Percentiles rank a stretch among this genome's conserved stretches.
Conservation (phyloP, 2,888 invertebrate species). For the Drosophila paracracens region DNA sequence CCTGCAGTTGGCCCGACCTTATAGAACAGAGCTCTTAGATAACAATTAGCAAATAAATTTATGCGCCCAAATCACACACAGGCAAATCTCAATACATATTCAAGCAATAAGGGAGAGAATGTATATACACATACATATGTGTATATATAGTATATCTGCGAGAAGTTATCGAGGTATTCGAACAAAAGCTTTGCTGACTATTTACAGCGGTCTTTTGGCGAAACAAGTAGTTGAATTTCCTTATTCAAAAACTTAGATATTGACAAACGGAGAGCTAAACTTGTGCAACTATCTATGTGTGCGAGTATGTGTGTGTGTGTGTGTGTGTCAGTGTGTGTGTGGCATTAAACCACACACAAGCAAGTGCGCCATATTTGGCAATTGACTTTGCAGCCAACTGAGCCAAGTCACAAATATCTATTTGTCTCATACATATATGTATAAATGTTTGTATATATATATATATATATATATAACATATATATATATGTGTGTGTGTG, state of each 20-base stretch:
- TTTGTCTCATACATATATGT: slow-evolving; percentile 44
- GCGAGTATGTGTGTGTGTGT: slow-evolving; percentile 29
- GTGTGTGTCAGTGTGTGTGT: slow-evolving; percentile 50
- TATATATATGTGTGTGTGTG: background rate
- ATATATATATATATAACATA: slow-evolving; percentile 10
- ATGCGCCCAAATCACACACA: slow-evolving; percentile 53
- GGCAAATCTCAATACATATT: slow-evolving; percentile 51
- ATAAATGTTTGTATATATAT: slow-evolving; percentile 3
- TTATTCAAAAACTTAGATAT: slow-evolving; percentile 73
- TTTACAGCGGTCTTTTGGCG: slow-evolving; percentile 66
- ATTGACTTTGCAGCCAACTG: slow-evolving; percentile 78
- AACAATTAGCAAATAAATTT: slow-evolving; percentile 68
- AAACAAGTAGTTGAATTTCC: slow-evolving; percentile 80
- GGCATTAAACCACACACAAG: slow-evolving; percentile 77
- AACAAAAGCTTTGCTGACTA: slow-evolving; percentile 57
- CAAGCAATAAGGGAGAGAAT: slow-evolving; percentile 45
- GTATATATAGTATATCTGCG: slow-evolving; percentile 20
- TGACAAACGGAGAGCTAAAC: slow-evolving; percentile 73
- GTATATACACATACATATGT: slow-evolving; percentile 5
- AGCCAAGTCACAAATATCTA: slow-evolving; percentile 57
- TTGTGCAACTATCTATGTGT: slow-evolving; percentile 46
- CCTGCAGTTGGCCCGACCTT: slow-evolving; percentile 34
- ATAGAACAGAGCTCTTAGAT: slow-evolving; percentile 43
- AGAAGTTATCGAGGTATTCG: slow-evolving; percentile 40
- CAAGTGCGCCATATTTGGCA: slow-evolving; percentile 81